Evolutionary conservation across 1,140 invertebrate species (phyloP).

Genomic region (Penaeus vannamei): DNA sequence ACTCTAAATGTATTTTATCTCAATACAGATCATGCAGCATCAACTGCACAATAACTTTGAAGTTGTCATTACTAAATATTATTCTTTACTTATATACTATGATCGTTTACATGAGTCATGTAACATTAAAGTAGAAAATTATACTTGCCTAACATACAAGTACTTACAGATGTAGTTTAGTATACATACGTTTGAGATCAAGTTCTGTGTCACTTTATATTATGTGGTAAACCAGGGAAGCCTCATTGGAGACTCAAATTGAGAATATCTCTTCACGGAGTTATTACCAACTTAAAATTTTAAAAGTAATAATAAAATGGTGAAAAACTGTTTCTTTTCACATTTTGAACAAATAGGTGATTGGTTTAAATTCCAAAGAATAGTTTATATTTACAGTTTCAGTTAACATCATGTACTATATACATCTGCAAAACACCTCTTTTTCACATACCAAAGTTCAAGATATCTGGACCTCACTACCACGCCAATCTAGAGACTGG

Average conservation of each 20-base stretch:
- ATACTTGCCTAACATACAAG: conserved; percentile 4
- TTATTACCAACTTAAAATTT: no score
- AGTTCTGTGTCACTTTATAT: conserved; percentile 37
- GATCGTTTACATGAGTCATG: conserved; percentile 20
- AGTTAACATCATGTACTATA: conserved; percentile 17
- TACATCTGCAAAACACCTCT: not conserved
- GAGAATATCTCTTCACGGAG: no score
- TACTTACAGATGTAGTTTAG: conserved; percentile 33
- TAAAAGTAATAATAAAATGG: no score
- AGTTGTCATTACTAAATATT: no score
- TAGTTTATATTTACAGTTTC: conserved; percentile 33
- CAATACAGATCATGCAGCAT: no score
- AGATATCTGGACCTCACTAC: not conserved
- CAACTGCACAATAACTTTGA: no score
- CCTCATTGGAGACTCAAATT: not conserved
- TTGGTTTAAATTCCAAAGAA: not conserved
- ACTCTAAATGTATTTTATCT: no score
- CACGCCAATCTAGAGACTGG: not conserved
- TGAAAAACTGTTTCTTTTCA: no score
- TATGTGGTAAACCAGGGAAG: conserved; percentile 10
- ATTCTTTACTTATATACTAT: no score
- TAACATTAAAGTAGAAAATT: conserved; percentile 39
- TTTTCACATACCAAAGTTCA: not conserved
- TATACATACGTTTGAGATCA: conserved; percentile 51
- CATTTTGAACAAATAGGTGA: not conserved